A percentile compares a stretch with the other conserved stretches of the same genome.
Conservation (phyloP, 2,888 invertebrate species). For the Eristalinus aeneus region DNA sequence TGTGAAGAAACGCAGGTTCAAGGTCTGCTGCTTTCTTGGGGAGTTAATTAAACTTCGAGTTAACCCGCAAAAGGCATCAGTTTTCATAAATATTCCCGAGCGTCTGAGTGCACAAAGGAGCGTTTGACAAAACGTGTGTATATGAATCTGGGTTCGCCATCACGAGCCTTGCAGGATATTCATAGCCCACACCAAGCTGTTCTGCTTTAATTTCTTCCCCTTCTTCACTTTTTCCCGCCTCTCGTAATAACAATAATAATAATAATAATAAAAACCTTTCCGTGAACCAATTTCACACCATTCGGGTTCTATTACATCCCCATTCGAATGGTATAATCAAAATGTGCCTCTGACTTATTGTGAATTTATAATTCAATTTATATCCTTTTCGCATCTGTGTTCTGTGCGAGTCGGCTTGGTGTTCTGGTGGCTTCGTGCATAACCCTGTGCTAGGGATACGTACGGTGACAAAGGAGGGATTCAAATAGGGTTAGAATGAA, state of each 20-base stretch:
- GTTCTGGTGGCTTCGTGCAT: conserved; percentile 33
- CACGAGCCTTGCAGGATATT: conserved; percentile 31
- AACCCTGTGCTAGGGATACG: conserved; percentile 35
- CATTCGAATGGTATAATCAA: conserved; percentile 70
- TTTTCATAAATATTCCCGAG: conserved; percentile 58
- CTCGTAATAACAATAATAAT: conserved; percentile 57
- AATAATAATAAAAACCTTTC: conserved; percentile 70
- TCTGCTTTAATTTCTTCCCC: conserved; percentile 49
- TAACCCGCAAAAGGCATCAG: conserved; percentile 59
- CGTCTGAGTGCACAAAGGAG: conserved; percentile 41
- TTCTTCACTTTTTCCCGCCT: conserved; percentile 24
- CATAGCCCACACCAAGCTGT: conserved; percentile 66
- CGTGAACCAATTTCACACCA: conserved; percentile 70
- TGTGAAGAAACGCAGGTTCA: neutral
- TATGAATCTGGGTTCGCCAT: neutral
- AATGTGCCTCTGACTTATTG: conserved; percentile 71
- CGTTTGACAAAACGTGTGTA: no score
- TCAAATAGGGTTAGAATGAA: no score
- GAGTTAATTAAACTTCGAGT: conserved; percentile 63
- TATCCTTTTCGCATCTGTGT: conserved; percentile 69
- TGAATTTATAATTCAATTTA: conserved; percentile 71
- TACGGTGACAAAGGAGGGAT: neutral
- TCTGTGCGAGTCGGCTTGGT: conserved; percentile 32
- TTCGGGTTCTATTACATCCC: conserved; percentile 70
- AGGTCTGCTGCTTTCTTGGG: conserved; percentile 8